Conservation (phyloP, 2,797 vertebrate species). For the Nannoperca obscura region DNA sequence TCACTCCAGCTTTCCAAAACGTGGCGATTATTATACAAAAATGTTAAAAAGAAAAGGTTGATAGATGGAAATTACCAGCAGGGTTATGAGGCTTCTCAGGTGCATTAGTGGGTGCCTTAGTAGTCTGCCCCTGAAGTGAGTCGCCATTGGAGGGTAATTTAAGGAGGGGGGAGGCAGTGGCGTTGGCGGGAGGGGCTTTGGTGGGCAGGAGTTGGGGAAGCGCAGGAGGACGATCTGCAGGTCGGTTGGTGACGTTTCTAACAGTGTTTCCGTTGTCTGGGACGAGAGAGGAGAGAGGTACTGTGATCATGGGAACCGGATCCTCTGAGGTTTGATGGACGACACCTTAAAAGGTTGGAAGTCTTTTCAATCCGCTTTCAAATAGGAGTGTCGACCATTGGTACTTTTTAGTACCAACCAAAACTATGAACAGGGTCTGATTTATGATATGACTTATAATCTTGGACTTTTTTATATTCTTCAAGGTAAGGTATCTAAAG, state of each 20-base stretch:
- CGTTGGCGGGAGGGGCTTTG: constrained; percentile 60
- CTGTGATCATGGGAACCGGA: constrained; percentile 59
- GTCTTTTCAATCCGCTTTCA: background rate
- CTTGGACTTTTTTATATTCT: background rate
- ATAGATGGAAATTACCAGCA: constrained; percentile 77
- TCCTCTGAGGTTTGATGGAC: background rate
- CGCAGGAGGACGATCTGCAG: constrained; percentile 54
- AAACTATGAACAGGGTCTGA: background rate
- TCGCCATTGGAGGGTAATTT: constrained; percentile 49
- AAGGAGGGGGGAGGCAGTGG: constrained; percentile 63
- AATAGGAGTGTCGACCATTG: background rate
- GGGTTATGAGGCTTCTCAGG: constrained; percentile 72
- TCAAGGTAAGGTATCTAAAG: background rate
- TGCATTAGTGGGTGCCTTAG: constrained; percentile 67
- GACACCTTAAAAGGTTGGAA: background rate
- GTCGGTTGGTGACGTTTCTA: constrained; percentile 68
- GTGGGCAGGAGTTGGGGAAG: constrained; percentile 64
- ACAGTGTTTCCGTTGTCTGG: constrained; percentile 75
- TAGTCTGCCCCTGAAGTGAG: constrained; percentile 53
- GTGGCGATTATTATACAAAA: background rate
- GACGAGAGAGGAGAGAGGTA: constrained; percentile 67
- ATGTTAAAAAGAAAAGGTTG: background rate
- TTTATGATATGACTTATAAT: background rate
- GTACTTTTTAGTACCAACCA: background rate
- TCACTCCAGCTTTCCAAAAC: background rate